phyloP scores from a whole-genome alignment of 35 echinoderm and acorn worm species.

The Ophiothrix spiculata region DNA sequence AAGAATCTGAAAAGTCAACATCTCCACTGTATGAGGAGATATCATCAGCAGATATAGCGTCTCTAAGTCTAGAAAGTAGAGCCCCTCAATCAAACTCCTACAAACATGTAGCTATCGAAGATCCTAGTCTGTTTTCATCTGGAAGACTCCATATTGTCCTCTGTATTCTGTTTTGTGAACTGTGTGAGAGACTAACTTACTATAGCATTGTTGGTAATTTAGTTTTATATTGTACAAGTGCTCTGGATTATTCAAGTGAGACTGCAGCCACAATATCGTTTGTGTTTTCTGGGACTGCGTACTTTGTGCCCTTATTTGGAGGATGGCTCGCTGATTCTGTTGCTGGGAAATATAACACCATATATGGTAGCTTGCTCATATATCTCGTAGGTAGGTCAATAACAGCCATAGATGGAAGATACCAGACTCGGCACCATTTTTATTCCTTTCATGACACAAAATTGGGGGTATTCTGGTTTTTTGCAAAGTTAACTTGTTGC shows the following conservation, averaged over 20 bases:
- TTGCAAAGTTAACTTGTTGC: no score
- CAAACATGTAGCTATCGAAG: background rate
- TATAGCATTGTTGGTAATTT: slow-evolving; percentile 87
- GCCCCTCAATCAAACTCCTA: background rate
- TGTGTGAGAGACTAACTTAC: slow-evolving; percentile 93
- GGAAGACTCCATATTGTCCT: slow-evolving; percentile 54
- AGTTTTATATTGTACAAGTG: slow-evolving; percentile 88
- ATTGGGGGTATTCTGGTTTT: no score
- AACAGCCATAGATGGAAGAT: no score
- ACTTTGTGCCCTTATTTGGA: slow-evolving; percentile 84
- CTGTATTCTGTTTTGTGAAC: slow-evolving; percentile 81
- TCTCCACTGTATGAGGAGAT: no score
- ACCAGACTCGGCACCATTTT: no score
- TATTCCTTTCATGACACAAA: no score
- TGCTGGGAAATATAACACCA: slow-evolving; percentile 89
- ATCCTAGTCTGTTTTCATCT: background rate
- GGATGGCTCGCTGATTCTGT: slow-evolving; percentile 90
- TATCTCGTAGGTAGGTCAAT: slow-evolving; percentile 68
- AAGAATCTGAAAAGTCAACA: no score
- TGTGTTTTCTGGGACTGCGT: slow-evolving; percentile 83
- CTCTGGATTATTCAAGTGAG: slow-evolving; percentile 30
- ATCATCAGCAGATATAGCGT: no score
- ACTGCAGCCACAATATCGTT: slow-evolving; percentile 55
- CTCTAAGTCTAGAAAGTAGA: background rate
- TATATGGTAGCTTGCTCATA: slow-evolving; percentile 82